Evolutionary conservation across 2,888 invertebrate genomes (phyloP).

Genomic region (Apodemia zela): DNA sequence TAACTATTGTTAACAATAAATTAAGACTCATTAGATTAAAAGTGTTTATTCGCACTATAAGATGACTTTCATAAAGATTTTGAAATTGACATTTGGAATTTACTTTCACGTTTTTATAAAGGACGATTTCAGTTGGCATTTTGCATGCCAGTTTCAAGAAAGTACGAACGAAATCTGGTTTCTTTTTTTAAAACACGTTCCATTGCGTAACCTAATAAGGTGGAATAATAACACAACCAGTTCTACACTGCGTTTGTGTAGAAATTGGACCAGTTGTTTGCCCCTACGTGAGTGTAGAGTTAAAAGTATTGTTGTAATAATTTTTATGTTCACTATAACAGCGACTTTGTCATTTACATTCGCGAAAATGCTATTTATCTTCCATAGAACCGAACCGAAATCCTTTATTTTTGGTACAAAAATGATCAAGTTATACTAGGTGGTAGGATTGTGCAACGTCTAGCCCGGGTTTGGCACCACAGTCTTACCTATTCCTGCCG

Average conservation of each 20-base stretch:
- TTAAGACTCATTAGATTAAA: conserved; percentile 8
- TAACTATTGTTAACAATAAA: not conserved
- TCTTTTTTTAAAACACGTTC: conserved; percentile 48
- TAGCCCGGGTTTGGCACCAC: too few relatives aligned
- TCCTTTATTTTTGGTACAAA: too few relatives aligned
- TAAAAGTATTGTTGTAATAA: conserved; percentile 24
- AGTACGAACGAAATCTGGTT: conserved; percentile 53
- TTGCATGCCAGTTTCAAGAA: conserved; percentile 48
- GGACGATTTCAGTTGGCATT: conserved; percentile 31
- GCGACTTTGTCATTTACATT: not conserved
- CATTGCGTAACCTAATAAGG: conserved; percentile 51
- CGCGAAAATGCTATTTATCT: not conserved
- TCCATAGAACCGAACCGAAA: too few relatives aligned
- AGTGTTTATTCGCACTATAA: not conserved
- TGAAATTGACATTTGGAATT: conserved; percentile 27
- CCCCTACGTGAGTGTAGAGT: conserved; percentile 27
- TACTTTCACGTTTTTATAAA: conserved; percentile 31
- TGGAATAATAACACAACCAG: conserved; percentile 40
- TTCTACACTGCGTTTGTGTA: conserved; percentile 36
- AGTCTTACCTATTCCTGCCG: too few relatives aligned
- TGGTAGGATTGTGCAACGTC: too few relatives aligned
- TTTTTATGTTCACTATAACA: not conserved
- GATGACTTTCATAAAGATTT: conserved; percentile 19
- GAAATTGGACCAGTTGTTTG: conserved; percentile 39
- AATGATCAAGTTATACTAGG: too few relatives aligned